Evolutionary conservation across 2,797 vertebrate genomes (phyloP).

Genomic region (Threskiornis aethiopicus): DNA sequence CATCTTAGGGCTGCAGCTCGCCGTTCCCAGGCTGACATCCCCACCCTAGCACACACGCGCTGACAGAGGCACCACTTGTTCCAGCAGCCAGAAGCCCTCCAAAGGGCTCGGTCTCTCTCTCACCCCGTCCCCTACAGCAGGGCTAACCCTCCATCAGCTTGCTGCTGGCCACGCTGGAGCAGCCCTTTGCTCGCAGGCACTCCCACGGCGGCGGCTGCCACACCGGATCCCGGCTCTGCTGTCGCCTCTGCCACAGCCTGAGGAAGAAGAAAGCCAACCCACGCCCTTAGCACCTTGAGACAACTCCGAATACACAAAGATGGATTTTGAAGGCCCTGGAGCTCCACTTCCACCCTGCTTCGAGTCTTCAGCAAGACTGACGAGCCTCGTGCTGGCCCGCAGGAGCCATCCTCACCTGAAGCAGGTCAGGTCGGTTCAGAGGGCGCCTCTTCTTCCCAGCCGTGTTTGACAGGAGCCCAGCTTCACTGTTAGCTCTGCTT

Average conservation of each 20-base stretch:
- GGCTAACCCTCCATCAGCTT: not conserved
- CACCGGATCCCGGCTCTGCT: not conserved
- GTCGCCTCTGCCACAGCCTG: not conserved
- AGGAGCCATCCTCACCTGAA: not conserved
- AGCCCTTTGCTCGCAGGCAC: not conserved
- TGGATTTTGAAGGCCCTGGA: not conserved
- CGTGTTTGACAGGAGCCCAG: not conserved
- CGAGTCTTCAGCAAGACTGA: not conserved
- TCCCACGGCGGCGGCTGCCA: not conserved
- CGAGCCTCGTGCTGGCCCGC: not conserved
- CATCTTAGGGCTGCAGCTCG: not conserved
- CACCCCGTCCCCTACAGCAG: not conserved
- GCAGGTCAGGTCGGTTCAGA: not conserved
- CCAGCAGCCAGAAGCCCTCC: not conserved
- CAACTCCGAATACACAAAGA: not conserved
- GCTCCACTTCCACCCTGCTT: not conserved
- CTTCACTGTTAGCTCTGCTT: not conserved
- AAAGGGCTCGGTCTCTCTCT: not conserved
- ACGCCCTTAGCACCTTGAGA: not conserved
- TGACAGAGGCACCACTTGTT: not conserved
- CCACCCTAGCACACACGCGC: fast-evolving
- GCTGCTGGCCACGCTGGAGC: not conserved
- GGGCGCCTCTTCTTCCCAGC: not conserved
- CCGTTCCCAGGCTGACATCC: not conserved
- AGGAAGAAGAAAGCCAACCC: not conserved